These are phyloP conservation scores for Beris morrisii DNA, from an alignment of 2,888 invertebrate species.

Conservation along the genomic window DNA sequence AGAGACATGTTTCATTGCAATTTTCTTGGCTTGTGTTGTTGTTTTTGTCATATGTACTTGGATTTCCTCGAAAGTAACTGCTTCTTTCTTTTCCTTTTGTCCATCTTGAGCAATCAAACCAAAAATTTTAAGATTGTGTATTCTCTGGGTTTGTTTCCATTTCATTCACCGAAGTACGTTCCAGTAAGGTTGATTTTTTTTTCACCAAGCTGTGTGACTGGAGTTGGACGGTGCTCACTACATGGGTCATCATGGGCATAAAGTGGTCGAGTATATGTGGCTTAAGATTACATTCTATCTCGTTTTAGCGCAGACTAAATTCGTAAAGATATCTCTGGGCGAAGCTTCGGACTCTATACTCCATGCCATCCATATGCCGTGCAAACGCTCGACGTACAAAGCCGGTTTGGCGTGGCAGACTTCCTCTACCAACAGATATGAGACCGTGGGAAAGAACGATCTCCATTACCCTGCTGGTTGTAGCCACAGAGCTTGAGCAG, in stretches of 20 bases:
- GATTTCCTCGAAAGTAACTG: slow-evolving; percentile 38
- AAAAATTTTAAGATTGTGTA: slow-evolving; percentile 33
- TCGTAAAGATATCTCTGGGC: not conserved
- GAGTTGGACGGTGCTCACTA: too few relatives aligned
- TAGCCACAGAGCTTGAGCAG: slow-evolving; percentile 11
- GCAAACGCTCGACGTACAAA: slow-evolving; percentile 34
- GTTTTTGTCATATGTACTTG: slow-evolving; percentile 4
- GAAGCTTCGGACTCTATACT: not conserved
- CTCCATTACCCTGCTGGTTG: slow-evolving; percentile 38
- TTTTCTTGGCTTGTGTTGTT: too few relatives aligned
- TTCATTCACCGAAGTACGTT: slow-evolving; percentile 15
- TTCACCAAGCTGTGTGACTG: not conserved
- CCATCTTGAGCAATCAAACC: slow-evolving; percentile 37
- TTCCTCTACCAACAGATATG: slow-evolving; percentile 49
- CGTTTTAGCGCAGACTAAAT: not conserved
- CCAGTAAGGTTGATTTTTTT: slow-evolving; percentile 20
- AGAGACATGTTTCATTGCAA: too few relatives aligned
- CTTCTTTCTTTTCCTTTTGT: slow-evolving; percentile 32
- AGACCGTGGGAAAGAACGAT: slow-evolving; percentile 56
- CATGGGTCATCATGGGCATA: too few relatives aligned
- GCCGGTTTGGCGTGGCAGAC: slow-evolving; percentile 47
- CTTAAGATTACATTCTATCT: slow-evolving; percentile 15
- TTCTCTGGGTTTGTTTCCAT: slow-evolving; percentile 25
- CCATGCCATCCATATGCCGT: slow-evolving; percentile 6
- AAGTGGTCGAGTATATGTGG: not conserved